phyloP scores from a whole-genome alignment of 2,113 vertebrate genomes.

The Oriolus oriolus region DNA sequence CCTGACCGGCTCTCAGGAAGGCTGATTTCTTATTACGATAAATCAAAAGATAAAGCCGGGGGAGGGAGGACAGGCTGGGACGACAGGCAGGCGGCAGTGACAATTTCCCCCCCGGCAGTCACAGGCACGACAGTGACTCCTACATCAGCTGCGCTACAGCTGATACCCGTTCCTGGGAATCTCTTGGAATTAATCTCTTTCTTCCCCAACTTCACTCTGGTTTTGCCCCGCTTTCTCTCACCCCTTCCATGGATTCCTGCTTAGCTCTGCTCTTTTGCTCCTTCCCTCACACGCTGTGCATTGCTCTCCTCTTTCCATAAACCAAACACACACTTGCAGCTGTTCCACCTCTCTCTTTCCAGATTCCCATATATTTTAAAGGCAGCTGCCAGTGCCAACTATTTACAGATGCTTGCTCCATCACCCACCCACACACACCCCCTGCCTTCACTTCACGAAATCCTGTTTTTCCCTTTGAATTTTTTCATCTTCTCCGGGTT shows the following conservation, averaged over 20 bases:
- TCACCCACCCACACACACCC: neutral
- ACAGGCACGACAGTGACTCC: neutral
- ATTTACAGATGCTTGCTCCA: constrained; percentile 33
- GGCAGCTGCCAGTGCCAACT: neutral
- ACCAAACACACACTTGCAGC: neutral
- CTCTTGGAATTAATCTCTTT: neutral
- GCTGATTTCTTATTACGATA: neutral
- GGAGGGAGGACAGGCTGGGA: neutral
- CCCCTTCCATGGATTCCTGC: neutral
- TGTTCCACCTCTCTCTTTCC: neutral
- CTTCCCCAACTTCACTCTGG: neutral
- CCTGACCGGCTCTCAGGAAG: neutral
- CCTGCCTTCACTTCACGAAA: neutral
- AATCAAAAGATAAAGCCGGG: neutral
- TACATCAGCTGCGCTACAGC: neutral
- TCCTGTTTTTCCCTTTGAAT: neutral
- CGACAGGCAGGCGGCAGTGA: neutral
- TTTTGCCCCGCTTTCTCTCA: neutral
- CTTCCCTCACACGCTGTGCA: neutral
- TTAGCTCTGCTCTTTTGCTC: neutral
- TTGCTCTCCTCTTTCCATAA: neutral
- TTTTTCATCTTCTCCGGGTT: neutral
- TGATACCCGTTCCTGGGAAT: neutral
- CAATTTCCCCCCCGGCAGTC: neutral
- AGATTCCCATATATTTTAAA: neutral